phyloP scores from a whole-genome alignment of 1,140 invertebrate genomes.

The Cyclina sinensis region DNA sequence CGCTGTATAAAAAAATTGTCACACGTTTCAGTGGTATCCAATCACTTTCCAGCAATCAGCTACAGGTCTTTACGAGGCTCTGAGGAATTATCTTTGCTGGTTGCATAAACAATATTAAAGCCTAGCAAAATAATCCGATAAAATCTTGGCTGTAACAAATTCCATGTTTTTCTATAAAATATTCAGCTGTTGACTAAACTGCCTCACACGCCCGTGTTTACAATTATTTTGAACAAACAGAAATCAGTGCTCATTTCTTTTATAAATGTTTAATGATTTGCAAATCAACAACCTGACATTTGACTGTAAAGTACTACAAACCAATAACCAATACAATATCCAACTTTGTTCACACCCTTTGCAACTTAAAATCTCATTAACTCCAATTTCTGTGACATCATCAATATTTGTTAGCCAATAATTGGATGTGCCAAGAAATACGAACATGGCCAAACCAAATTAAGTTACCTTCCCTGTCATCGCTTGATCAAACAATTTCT shows the following conservation, averaged over 20 bases:
- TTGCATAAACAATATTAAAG: background rate
- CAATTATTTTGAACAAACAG: background rate
- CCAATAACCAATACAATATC: background rate
- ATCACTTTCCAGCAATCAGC: background rate
- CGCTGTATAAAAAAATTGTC: background rate
- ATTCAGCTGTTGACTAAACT: background rate
- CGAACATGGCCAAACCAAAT: background rate
- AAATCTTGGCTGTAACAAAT: background rate
- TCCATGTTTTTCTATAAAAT: background rate
- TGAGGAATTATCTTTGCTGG: background rate
- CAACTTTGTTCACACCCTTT: background rate
- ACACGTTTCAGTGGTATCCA: background rate
- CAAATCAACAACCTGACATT: too few species aligned
- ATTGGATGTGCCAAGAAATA: slow-evolving; percentile 6
- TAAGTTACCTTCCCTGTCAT: background rate
- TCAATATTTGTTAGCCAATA: background rate
- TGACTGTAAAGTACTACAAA: background rate
- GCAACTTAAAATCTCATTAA: background rate
- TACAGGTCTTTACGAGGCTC: background rate
- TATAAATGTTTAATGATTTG: background rate
- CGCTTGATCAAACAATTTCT: background rate
- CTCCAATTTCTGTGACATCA: background rate
- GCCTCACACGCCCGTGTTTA: background rate
- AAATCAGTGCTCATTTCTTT: background rate
- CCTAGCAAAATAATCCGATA: background rate